These are phyloP conservation scores for Drosophila cardini DNA, from an alignment of 1,140 invertebrate species.

Conservation along the genomic window DNA sequence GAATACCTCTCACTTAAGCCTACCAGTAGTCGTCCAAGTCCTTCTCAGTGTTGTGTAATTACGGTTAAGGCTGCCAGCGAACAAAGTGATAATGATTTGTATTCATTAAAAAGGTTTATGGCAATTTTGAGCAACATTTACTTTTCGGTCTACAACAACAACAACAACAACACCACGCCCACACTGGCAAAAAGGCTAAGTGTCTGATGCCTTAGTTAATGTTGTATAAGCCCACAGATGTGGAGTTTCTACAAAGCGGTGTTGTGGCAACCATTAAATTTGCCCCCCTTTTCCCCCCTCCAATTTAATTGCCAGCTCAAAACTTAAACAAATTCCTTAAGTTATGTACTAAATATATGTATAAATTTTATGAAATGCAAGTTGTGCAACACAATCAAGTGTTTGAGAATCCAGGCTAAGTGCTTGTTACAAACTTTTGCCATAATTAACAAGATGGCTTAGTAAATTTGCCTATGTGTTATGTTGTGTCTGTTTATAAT, in stretches of 20 bases:
- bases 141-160: slow-evolving; percentile 39
- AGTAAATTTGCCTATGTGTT: slow-evolving; percentile 1
- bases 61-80: slow-evolving; percentile 71
- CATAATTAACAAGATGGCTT: slow-evolving; percentile 10
- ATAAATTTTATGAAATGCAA: slow-evolving; percentile 27
- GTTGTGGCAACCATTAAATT: slow-evolving; percentile 23
- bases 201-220: slow-evolving; percentile 56
- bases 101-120: slow-evolving; percentile 83
- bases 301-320: slow-evolving; percentile 62
- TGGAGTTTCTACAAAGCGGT: slow-evolving; percentile 8
- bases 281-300: slow-evolving; percentile 5
- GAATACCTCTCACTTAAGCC: slow-evolving; percentile 12
- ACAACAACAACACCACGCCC: neutral
- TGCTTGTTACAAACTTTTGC: slow-evolving; percentile 6
- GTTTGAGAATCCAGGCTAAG: slow-evolving; percentile 14
- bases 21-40: neutral
- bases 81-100: slow-evolving; percentile 83
- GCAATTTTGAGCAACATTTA: slow-evolving; percentile 80
- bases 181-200: slow-evolving; percentile 29
- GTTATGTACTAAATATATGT: neutral
- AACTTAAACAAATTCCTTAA: slow-evolving; percentile 44
- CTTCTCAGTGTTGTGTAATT: slow-evolving; percentile 66
- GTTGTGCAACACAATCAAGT: neutral
- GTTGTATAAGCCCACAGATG: slow-evolving; percentile 20
- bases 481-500: neutral